These are phyloP conservation scores for Linepithema humile DNA, from an alignment of 1,140 invertebrate genomes.

Conservation along the genomic window DNA sequence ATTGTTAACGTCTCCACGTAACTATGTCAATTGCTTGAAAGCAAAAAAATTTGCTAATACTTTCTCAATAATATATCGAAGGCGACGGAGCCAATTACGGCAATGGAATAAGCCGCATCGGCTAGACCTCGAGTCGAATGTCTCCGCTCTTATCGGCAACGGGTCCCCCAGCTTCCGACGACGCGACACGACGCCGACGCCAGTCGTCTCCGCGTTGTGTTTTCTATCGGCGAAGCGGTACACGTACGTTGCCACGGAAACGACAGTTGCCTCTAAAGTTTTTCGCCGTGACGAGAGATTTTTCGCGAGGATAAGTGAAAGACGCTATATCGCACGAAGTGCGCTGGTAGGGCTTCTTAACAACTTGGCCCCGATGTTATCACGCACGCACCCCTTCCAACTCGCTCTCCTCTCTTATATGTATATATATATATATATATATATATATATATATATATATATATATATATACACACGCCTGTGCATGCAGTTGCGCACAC, in stretches of 20 bases:
- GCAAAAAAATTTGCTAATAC: background rate
- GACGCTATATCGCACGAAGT: slow-evolving; percentile 59
- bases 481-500: background rate
- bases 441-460: too few species aligned
- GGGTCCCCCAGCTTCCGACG: background rate
- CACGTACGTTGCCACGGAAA: slow-evolving; percentile 66
- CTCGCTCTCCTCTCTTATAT: background rate
- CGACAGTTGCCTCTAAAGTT: slow-evolving; percentile 66
- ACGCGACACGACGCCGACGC: slow-evolving; percentile 44
- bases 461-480: background rate
- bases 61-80: background rate
- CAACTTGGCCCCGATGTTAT: slow-evolving; percentile 65
- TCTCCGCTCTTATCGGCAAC: background rate
- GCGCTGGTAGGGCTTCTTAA: slow-evolving; percentile 48
- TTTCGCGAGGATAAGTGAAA: slow-evolving; percentile 64
- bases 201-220: slow-evolving; percentile 29
- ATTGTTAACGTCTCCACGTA: background rate
- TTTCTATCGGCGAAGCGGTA: slow-evolving; percentile 32
- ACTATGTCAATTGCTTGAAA: background rate
- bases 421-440: too few species aligned
- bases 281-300: slow-evolving; percentile 62
- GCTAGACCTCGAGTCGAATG: background rate
- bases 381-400: background rate
- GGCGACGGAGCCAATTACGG: background rate
- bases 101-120: background rate